phyloP scores from a whole-genome alignment of 2,113 vertebrate species.

The Lepidothrix coronata region DNA sequence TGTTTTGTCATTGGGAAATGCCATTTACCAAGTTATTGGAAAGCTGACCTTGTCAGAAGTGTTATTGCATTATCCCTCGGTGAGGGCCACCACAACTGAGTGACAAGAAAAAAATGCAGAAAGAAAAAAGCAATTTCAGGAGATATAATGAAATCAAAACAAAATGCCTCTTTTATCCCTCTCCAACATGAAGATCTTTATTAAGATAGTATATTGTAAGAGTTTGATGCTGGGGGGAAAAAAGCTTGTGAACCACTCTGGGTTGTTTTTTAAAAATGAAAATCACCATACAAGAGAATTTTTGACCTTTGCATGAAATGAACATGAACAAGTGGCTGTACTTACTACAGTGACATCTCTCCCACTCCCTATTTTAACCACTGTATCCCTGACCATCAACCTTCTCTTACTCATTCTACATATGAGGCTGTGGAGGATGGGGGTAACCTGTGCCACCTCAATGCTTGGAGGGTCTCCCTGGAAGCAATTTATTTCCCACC shows the following conservation, averaged over 20 bases:
- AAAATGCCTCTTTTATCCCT: conserved; percentile 57
- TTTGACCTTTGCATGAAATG: conserved; percentile 8
- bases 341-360: neutral
- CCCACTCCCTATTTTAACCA: neutral
- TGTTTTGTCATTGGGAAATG: conserved; percentile 55
- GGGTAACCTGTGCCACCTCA: neutral
- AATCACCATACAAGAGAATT: neutral
- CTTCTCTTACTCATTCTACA: neutral
- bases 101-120: neutral
- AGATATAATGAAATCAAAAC: conserved; percentile 70
- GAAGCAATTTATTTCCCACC: neutral
- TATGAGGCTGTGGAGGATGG: neutral
- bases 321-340: neutral
- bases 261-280: neutral
- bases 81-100: conserved; percentile 9
- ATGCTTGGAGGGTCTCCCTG: neutral
- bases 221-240: neutral
- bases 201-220: conserved; percentile 47
- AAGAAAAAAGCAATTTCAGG: conserved; percentile 72
- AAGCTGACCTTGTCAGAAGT: conserved; percentile 57
- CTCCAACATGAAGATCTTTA: conserved; percentile 49
- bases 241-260: neutral
- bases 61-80: conserved; percentile 41
- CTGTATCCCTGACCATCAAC: neutral
- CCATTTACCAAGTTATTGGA: conserved; percentile 55